These are phyloP conservation scores for Adelges cooleyi DNA, from an alignment of 1,140 invertebrate genomes.

Conservation along the genomic window DNA sequence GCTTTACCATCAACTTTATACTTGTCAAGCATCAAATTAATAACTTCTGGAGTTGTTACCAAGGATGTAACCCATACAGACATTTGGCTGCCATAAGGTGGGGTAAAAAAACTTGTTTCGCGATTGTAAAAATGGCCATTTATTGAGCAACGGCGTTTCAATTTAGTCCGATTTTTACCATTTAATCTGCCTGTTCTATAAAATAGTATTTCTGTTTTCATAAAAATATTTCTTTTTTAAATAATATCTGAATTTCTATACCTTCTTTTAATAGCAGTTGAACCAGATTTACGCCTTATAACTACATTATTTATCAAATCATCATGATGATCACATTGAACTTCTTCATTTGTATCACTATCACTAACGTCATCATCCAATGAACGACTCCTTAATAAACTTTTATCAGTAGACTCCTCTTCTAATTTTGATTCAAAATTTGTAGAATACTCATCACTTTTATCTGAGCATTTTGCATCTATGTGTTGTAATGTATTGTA, in stretches of 20 bases:
- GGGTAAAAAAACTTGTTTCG: constrained; percentile 78
- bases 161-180: constrained; percentile 46
- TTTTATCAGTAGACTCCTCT: constrained; percentile 3
- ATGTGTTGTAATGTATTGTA: constrained; percentile 60
- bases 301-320: background rate
- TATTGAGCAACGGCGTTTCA: constrained; percentile 68
- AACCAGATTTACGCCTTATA: constrained; percentile 3
- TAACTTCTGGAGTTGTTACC: constrained; percentile 67
- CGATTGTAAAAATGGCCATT: constrained; percentile 82
- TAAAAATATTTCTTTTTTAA: too few relatives aligned
- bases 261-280: constrained; percentile 25
- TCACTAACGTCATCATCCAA: constrained; percentile 9
- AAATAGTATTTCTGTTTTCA: constrained; percentile 43
- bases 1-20: constrained; percentile 73
- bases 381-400: constrained; percentile 8
- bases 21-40: constrained; percentile 73
- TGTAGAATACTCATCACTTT: constrained; percentile 25
- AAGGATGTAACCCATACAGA: constrained; percentile 74
- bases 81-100: constrained; percentile 71
- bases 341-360: constrained; percentile 12
- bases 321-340: constrained; percentile 3
- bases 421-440: constrained; percentile 26
- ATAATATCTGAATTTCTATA: too few relatives aligned
- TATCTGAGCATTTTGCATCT: constrained; percentile 30
- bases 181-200: constrained; percentile 53